These are phyloP conservation scores for Arbacia lixula DNA, from an alignment of 53 echinoderm and acorn worm species.

Conservation along the genomic window DNA sequence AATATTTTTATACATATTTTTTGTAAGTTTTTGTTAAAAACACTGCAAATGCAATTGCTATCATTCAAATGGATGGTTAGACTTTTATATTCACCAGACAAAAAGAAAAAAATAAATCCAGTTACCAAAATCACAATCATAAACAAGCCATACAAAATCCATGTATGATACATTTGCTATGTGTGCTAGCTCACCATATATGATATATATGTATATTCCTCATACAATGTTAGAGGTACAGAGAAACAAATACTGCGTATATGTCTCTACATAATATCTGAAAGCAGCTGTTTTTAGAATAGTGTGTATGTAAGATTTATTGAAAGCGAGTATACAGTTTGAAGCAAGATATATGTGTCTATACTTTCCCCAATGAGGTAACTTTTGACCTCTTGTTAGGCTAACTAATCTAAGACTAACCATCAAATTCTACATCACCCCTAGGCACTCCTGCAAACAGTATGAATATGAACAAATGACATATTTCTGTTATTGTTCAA, in stretches of 20 bases:
- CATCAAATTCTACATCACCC: neutral
- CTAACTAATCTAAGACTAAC: constrained; percentile 34
- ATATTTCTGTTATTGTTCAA: no score
- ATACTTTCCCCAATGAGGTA: no score
- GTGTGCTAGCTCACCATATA: constrained; percentile 26
- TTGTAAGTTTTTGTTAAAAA: constrained; percentile 29
- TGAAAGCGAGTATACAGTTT: constrained; percentile 20
- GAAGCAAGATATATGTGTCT: constrained; percentile 17
- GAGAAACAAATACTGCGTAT: constrained; percentile 35
- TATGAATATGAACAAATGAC: no score
- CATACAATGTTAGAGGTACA: constrained; percentile 9
- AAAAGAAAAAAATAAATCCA: constrained; percentile 17
- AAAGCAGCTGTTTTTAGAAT: constrained; percentile 19
- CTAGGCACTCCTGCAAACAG: constrained; percentile 41
- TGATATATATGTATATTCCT: constrained; percentile 10
- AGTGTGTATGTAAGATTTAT: neutral
- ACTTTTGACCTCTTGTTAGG: no score
- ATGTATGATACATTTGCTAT: constrained; percentile 22
- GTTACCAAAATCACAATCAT: constrained; percentile 20
- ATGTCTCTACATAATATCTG: constrained; percentile 9
- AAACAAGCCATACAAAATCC: constrained; percentile 24
- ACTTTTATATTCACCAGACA: constrained; percentile 20
- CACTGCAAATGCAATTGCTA: constrained; percentile 46
- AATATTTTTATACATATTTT: neutral
- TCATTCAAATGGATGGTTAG: constrained; percentile 8